Percentiles rank a stretch among this genome's conserved stretches.
These are phyloP conservation scores for Parnassius glacialis DNA, from an alignment of 2,888 invertebrate genomes.

Conservation along the genomic window DNA sequence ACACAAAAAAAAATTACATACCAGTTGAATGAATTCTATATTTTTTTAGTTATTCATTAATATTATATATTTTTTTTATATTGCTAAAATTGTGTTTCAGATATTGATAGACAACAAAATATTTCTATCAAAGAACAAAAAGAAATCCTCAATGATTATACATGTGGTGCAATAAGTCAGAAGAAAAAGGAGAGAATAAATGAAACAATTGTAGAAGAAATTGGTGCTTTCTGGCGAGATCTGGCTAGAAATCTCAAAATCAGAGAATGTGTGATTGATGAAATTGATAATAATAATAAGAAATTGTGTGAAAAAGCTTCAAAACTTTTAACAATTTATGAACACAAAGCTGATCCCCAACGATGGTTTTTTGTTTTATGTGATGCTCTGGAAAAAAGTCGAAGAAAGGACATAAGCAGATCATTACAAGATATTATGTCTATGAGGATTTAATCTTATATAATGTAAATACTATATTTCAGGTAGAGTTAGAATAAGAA, in stretches of 20 bases:
- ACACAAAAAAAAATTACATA: too few species aligned
- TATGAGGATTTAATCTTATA: slow-evolving; percentile 53
- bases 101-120: slow-evolving; percentile 33
- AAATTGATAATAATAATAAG: slow-evolving; percentile 50
- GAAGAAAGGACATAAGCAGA: slow-evolving; percentile 59
- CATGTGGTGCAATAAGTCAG: slow-evolving; percentile 41
- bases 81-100: slow-evolving; percentile 30
- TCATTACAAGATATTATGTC: slow-evolving; percentile 58
- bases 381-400: slow-evolving; percentile 59
- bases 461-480: too few species aligned
- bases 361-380: slow-evolving; percentile 64
- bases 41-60: too few species aligned
- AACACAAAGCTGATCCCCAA: slow-evolving; percentile 51
- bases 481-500: too few species aligned
- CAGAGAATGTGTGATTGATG: slow-evolving; percentile 59
- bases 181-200: slow-evolving; percentile 55
- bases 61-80: not conserved
- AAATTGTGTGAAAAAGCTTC: slow-evolving; percentile 47
- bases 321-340: slow-evolving; percentile 51
- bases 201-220: slow-evolving; percentile 53
- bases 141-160: slow-evolving; percentile 37
- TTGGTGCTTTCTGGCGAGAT: slow-evolving; percentile 64
- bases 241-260: slow-evolving; percentile 62
- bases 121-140: slow-evolving; percentile 29
- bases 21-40: too few species aligned